Evolutionary conservation across 1,140 invertebrate genomes (phyloP).

Genomic region (Temnothorax nylanderi): DNA sequence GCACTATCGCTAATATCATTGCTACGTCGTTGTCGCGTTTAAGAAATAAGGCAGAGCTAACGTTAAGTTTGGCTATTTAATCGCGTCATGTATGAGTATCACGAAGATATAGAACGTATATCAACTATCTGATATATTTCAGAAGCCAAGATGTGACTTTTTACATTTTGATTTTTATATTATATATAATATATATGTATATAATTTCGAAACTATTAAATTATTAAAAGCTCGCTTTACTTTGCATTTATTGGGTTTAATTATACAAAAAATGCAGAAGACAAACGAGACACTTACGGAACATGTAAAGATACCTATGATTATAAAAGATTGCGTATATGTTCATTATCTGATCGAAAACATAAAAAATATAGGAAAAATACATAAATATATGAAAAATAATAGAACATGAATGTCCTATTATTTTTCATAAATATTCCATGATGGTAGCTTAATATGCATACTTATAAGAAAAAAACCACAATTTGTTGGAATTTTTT

Average conservation of each 20-base stretch:
- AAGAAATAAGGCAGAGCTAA: constrained; percentile 67
- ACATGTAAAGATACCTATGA: not conserved
- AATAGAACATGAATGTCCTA: not conserved
- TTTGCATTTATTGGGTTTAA: not conserved
- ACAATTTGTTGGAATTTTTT: constrained; percentile 43
- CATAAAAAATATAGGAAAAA: not conserved
- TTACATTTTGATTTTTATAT: not conserved
- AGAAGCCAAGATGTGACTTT: not conserved
- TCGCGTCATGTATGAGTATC: not conserved
- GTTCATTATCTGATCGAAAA: not conserved
- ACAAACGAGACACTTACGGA: not conserved
- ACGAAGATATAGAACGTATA: not conserved
- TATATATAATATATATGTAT: not conserved
- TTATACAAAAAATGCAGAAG: not conserved
- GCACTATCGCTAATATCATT: constrained; percentile 42
- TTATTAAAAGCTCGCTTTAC: not conserved
- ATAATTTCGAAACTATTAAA: not conserved
- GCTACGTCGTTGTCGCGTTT: constrained; percentile 67
- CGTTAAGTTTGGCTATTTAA: not conserved
- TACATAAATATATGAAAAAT: not conserved
- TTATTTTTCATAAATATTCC: not conserved
- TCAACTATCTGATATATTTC: not conserved
- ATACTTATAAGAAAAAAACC: constrained; percentile 28
- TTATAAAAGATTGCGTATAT: not conserved
- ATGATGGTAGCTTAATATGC: not conserved